Conservation (phyloP, 1,140 invertebrate species). For the Diploscapter pachys region DNA sequence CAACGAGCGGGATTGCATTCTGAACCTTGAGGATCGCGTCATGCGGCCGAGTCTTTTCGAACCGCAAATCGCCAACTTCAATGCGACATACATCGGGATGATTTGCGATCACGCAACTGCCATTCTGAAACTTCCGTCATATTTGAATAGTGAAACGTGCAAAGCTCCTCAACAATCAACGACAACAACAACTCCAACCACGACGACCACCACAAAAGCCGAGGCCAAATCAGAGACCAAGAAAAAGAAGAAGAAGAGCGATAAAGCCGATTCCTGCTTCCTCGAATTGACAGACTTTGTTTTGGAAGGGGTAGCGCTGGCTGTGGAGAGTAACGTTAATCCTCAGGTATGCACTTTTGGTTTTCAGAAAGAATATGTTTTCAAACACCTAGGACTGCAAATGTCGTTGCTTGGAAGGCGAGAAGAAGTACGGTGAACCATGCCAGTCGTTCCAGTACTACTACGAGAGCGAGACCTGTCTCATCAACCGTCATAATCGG, state of each 20-base stretch:
- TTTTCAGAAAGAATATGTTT: background rate
- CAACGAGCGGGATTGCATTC: constrained; percentile 50
- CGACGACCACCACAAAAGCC: background rate
- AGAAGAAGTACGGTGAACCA: constrained; percentile 45
- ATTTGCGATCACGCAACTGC: constrained; percentile 33
- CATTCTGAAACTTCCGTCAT: constrained; percentile 23
- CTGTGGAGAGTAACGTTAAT: constrained; percentile 51
- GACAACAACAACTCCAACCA: background rate
- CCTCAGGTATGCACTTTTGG: constrained; percentile 51
- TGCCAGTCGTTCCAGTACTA: constrained; percentile 55
- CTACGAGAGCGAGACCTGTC: constrained; percentile 51
- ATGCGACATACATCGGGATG: constrained; percentile 53
- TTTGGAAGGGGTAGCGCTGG: constrained; percentile 52
- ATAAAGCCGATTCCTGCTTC: constrained; percentile 48
- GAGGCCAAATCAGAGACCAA: background rate
- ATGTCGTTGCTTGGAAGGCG: background rate
- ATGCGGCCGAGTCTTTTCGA: constrained; percentile 42
- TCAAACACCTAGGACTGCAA: background rate
- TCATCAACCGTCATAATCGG: constrained; percentile 55
- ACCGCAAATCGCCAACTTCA: constrained; percentile 20
- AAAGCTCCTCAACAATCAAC: background rate
- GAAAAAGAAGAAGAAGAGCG: constrained; percentile 5
- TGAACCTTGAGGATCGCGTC: constrained; percentile 53
- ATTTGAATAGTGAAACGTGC: constrained; percentile 13
- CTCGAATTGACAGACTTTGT: constrained; percentile 54